A percentile compares a stretch with the other conserved stretches of the same genome.
Conservation (phyloP, 2,888 invertebrate species). For the Drosophila macrospina region DNA sequence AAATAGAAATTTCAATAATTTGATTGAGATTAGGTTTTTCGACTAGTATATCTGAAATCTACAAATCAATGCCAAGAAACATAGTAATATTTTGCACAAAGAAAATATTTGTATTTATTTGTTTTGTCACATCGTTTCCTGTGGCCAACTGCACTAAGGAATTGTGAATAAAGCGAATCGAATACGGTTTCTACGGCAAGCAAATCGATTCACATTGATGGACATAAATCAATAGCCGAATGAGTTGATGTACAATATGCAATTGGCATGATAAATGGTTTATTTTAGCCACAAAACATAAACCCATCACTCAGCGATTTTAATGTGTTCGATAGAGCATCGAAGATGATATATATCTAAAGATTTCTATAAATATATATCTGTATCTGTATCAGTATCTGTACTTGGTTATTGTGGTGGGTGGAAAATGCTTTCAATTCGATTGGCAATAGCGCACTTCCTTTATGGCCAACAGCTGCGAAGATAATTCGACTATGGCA, state of each 20-base stretch:
- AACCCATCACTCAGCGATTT: slow-evolving; percentile 62
- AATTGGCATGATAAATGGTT: slow-evolving; percentile 59
- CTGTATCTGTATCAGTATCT: slow-evolving; percentile 6
- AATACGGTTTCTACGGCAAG: slow-evolving; percentile 5
- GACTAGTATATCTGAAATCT: too few species aligned
- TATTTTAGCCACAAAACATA: slow-evolving; percentile 63
- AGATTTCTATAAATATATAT: not conserved
- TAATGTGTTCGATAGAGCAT: slow-evolving; percentile 26
- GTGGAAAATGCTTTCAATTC: slow-evolving; percentile 48
- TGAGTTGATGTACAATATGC: slow-evolving; percentile 38
- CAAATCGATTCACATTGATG: slow-evolving; percentile 45
- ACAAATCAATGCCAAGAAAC: slow-evolving; percentile 1
- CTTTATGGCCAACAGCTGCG: slow-evolving; percentile 70
- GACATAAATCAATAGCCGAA: slow-evolving; percentile 54
- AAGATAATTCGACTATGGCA: slow-evolving; percentile 36
- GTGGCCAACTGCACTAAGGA: slow-evolving; percentile 8
- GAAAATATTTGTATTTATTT: slow-evolving; percentile 13
- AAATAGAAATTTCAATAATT: too few species aligned
- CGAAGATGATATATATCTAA: slow-evolving; percentile 2
- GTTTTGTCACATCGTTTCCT: slow-evolving; percentile 27
- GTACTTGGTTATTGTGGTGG: slow-evolving; percentile 32
- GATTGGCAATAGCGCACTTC: slow-evolving; percentile 66
- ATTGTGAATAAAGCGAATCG: slow-evolving; percentile 3
- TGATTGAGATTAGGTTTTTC: too few species aligned
- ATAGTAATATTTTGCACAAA: not conserved